phyloP scores from a whole-genome alignment of 1,140 invertebrate species.

The Bombyx mori region DNA sequence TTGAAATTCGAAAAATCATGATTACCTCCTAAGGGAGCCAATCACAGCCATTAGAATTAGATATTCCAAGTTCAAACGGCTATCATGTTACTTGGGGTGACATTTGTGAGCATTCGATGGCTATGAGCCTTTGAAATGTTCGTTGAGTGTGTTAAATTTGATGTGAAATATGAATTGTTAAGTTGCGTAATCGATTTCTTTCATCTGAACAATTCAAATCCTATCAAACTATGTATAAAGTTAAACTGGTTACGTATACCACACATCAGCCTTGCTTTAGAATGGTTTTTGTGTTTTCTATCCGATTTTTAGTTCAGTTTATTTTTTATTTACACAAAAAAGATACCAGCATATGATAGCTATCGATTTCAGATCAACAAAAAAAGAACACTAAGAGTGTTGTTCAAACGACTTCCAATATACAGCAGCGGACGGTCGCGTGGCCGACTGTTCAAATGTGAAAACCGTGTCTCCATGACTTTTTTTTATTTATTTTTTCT shows the following conservation, averaged over 20 bases:
- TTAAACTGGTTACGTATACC: too few species aligned
- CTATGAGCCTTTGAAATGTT: constrained; percentile 16
- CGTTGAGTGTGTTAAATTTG: constrained; percentile 7
- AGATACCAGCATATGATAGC: constrained; percentile 10
- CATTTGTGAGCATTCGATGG: constrained; percentile 18
- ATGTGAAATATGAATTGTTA: too few species aligned
- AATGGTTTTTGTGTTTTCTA: too few species aligned
- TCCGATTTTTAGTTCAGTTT: neutral
- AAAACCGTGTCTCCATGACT: constrained; percentile 55
- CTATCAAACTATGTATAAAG: too few species aligned
- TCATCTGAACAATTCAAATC: too few species aligned
- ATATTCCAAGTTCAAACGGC: constrained; percentile 56
- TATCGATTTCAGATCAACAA: constrained; percentile 36
- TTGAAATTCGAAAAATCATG: constrained; percentile 62
- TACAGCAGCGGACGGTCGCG: constrained; percentile 15
- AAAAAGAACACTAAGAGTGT: constrained; percentile 22
- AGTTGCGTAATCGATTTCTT: too few species aligned
- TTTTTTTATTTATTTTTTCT: constrained; percentile 56
- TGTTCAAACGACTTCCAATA: constrained; percentile 24
- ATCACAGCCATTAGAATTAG: constrained; percentile 67
- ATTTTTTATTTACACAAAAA: too few species aligned
- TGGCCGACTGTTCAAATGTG: constrained; percentile 44
- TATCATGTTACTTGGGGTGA: constrained; percentile 56
- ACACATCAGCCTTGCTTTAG: too few species aligned
- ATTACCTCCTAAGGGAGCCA: constrained; percentile 66